phyloP scores from a whole-genome alignment of 2,113 vertebrate species.

The Tympanuchus pallidicinctus region DNA sequence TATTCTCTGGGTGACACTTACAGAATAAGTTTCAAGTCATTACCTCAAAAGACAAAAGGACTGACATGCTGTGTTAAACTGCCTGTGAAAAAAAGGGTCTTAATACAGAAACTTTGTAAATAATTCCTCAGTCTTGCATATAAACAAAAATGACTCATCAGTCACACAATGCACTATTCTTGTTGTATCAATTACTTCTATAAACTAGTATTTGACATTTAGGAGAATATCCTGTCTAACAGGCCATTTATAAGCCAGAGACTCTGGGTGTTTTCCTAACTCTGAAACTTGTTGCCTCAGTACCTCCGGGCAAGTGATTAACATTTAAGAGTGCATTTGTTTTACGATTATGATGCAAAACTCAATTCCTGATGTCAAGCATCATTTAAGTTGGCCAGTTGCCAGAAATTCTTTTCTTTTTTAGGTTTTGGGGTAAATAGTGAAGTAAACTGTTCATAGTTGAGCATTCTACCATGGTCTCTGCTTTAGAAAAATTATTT shows the following conservation, averaged over 20 bases:
- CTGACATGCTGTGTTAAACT: conserved; percentile 63
- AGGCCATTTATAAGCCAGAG: not conserved
- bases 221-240: conserved; percentile 27
- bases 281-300: conserved; percentile 13
- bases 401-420: not conserved
- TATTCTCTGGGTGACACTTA: conserved; percentile 67
- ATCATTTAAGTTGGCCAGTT: conserved; percentile 6
- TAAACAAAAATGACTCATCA: conserved; percentile 59
- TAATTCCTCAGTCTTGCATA: conserved; percentile 43
- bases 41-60: conserved; percentile 72
- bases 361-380: conserved; percentile 8
- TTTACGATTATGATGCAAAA: conserved; percentile 48
- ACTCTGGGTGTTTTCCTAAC: not conserved
- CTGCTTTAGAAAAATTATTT: not conserved
- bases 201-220: conserved; percentile 29
- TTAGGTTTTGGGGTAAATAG: not conserved
- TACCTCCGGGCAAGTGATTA: not conserved
- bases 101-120: conserved; percentile 49
- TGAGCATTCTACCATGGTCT: not conserved
- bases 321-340: conserved; percentile 19
- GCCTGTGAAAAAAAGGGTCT: conserved; percentile 47
- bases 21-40: conserved; percentile 79
- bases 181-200: conserved; percentile 24
- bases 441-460: not conserved
- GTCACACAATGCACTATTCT: conserved; percentile 16